These are phyloP conservation scores for Resseliella maxima DNA, from an alignment of 2,888 invertebrate genomes.

Conservation along the genomic window DNA sequence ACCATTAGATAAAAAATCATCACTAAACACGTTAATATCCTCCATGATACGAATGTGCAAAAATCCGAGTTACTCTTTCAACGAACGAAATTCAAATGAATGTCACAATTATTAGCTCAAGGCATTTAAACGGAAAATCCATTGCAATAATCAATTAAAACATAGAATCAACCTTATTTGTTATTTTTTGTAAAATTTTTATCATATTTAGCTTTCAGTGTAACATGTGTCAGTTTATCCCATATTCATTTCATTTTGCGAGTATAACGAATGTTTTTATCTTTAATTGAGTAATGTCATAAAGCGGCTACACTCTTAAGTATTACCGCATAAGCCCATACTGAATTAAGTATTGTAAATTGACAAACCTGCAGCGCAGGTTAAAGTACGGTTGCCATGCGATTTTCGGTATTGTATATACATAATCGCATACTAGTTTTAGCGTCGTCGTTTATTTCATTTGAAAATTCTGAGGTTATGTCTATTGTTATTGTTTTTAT, in stretches of 20 bases:
- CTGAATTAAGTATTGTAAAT: no score
- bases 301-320: no score
- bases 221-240: neutral
- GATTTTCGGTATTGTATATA: no score
- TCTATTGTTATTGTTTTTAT: no score
- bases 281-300: no score
- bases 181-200: neutral
- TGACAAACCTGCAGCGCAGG: no score
- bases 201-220: neutral
- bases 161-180: neutral
- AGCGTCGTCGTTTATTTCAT: no score
- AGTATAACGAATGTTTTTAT: neutral
- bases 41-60: neutral
- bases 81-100: neutral
- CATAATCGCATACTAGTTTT: no score
- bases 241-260: conserved; percentile 5
- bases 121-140: neutral
- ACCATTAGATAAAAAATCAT: conserved; percentile 67
- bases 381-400: no score
- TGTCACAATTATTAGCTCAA: neutral
- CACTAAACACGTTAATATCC: conserved; percentile 22
- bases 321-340: no score
- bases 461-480: no score
- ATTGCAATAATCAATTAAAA: neutral
- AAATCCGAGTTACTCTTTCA: neutral